Percentiles rank a stretch among this genome's conserved stretches.
Evolutionary conservation across 1,140 invertebrate genomes (phyloP).

Genomic region (Trichomalopsis sarcophagae): DNA sequence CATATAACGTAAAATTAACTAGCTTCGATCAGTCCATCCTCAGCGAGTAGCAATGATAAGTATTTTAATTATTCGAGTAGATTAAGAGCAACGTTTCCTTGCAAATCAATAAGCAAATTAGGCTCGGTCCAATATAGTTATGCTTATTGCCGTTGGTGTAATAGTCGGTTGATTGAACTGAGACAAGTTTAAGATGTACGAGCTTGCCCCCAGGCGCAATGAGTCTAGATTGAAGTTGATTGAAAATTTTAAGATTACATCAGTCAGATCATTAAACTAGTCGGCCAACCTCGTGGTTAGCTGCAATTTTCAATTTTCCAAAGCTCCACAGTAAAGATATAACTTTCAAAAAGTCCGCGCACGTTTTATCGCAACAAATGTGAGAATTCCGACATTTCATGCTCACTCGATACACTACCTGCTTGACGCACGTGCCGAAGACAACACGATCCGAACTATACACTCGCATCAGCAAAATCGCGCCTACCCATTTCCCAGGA

Average conservation of each 20-base stretch:
- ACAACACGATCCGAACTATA: neutral
- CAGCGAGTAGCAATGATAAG: neutral
- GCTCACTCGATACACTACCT: neutral
- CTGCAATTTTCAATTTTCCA: neutral
- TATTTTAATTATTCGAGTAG: conserved; percentile 10
- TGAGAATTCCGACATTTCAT: no score
- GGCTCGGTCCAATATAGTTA: neutral
- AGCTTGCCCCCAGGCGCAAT: conserved; percentile 45
- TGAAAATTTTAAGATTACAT: conserved; percentile 53
- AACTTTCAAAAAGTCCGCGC: no score
- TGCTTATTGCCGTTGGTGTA: neutral
- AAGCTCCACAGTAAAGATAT: no score
- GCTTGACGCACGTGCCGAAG: neutral
- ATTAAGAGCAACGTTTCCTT: neutral
- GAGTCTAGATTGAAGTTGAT: conserved; percentile 60
- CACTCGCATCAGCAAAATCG: neutral
- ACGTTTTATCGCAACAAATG: neutral
- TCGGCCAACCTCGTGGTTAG: neutral
- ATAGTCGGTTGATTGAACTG: conserved; percentile 12
- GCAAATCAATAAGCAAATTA: neutral
- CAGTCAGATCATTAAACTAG: neutral
- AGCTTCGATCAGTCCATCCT: no score
- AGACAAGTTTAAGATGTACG: conserved; percentile 28
- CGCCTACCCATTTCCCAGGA: conserved; percentile 7
- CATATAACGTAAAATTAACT: no score